Evolutionary conservation across 2,888 invertebrate species (phyloP).

Genomic region (Chironomus riparius): DNA sequence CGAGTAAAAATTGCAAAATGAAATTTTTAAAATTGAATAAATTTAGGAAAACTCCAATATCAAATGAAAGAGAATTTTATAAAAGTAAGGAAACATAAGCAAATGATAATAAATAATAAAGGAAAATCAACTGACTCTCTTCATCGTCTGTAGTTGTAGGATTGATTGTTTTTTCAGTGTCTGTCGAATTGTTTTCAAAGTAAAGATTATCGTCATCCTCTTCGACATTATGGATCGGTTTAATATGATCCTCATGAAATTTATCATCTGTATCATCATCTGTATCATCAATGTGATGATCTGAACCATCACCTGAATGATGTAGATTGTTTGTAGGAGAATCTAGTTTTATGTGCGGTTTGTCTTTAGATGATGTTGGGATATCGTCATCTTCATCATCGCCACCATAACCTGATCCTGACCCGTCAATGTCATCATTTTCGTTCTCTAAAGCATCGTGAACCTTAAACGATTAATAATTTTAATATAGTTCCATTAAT

Average conservation of each 20-base stretch:
- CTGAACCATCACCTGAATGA: conserved; percentile 27
- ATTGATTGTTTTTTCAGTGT: conserved; percentile 11
- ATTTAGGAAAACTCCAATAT: no score
- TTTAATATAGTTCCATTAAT: no score
- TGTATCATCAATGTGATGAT: not conserved
- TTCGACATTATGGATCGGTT: not conserved
- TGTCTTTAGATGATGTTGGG: not conserved
- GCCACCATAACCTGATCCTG: conserved; percentile 77
- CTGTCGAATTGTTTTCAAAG: conserved; percentile 20
- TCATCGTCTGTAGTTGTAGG: conserved; percentile 30
- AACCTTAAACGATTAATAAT: conserved; percentile 33
- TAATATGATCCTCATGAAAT: not conserved
- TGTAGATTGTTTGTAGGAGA: not conserved
- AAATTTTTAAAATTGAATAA: no score
- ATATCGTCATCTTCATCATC: conserved; percentile 59
- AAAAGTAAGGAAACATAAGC: not conserved
- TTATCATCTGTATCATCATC: conserved; percentile 16
- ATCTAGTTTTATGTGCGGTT: not conserved
- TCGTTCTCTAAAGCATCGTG: conserved; percentile 52
- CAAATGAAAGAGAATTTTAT: not conserved
- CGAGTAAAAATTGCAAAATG: no score
- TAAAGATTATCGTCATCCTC: conserved; percentile 1
- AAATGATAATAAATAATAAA: conserved; percentile 6
- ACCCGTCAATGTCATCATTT: conserved; percentile 50
- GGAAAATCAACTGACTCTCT: conserved; percentile 26